Percentiles rank a stretch among this genome's conserved stretches.
phyloP scores from a whole-genome alignment of 2,797 vertebrate species.

The Dromococcyx pavoninus region DNA sequence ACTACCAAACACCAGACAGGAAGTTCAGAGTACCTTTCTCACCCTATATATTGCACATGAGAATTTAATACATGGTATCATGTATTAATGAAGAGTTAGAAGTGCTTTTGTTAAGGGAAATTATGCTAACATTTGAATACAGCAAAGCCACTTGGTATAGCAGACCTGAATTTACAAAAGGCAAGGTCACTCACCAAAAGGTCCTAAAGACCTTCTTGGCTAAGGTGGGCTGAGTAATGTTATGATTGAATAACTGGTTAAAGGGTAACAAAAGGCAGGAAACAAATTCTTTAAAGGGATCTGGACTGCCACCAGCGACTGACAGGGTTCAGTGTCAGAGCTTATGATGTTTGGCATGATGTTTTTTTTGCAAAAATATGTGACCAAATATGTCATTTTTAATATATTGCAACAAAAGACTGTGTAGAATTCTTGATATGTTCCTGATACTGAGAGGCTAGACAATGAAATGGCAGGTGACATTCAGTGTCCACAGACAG shows the following conservation, averaged over 20 bases:
- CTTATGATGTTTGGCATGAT: neutral
- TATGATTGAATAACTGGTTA: neutral
- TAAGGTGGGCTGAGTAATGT: neutral
- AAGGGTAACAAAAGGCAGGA: neutral
- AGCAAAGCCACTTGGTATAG: neutral
- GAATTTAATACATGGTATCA: neutral
- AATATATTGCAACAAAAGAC: neutral
- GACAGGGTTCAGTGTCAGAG: neutral
- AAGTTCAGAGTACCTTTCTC: neutral
- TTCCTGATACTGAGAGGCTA: neutral
- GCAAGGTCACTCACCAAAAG: neutral
- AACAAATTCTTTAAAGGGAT: neutral
- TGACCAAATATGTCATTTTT: neutral
- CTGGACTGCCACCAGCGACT: neutral
- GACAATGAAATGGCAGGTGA: neutral
- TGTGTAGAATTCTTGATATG: neutral
- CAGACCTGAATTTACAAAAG: neutral
- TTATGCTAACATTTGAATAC: neutral
- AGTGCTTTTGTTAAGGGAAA: neutral
- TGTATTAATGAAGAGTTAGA: neutral
- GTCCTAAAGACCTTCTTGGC: neutral
- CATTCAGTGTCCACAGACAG: neutral
- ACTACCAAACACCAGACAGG: neutral
- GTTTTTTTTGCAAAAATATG: neutral
- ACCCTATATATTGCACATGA: neutral